Conservation (phyloP, 2,888 invertebrate genomes). For the Tiphia femorata region DNA sequence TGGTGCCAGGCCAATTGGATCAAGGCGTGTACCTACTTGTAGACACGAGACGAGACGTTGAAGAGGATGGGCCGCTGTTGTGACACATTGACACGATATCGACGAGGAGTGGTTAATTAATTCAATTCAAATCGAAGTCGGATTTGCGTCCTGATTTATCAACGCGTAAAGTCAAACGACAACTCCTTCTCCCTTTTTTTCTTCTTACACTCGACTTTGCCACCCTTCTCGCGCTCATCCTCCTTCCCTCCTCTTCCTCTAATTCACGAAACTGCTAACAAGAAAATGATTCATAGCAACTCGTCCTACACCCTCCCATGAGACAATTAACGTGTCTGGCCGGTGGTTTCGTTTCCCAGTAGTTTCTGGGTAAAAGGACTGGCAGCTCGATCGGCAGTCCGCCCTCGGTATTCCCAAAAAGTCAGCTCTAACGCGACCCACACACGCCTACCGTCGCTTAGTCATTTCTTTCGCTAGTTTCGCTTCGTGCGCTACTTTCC, state of each 20-base stretch:
- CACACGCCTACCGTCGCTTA: not conserved
- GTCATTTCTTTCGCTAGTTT: not conserved
- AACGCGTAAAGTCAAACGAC: constrained; percentile 10
- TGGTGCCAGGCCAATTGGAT: constrained; percentile 38
- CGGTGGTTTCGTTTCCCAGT: constrained; percentile 36
- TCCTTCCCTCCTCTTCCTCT: constrained; percentile 8
- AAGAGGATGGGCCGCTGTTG: not conserved
- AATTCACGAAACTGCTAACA: no score
- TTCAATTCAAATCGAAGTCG: not conserved
- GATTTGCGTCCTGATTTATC: not conserved
- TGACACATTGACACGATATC: no score
- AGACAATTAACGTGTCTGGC: constrained; percentile 39
- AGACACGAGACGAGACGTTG: constrained; percentile 19
- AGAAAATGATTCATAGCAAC: constrained; percentile 47
- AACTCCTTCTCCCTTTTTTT: constrained; percentile 3
- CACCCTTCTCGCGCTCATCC: not conserved
- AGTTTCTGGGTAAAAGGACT: constrained; percentile 34
- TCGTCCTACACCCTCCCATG: constrained; percentile 36
- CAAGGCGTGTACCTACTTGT: constrained; percentile 24
- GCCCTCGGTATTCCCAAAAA: constrained; percentile 41
- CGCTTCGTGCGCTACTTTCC: not conserved
- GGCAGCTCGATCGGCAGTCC: constrained; percentile 13
- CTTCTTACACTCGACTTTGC: not conserved
- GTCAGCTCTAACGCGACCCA: constrained; percentile 15
- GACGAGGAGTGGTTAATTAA: no score